Evolutionary conservation across 2,888 invertebrate genomes (phyloP), one percentile per base, ranked within the genome.

Genomic region (Disparrhopalites patrizii): DNA sequence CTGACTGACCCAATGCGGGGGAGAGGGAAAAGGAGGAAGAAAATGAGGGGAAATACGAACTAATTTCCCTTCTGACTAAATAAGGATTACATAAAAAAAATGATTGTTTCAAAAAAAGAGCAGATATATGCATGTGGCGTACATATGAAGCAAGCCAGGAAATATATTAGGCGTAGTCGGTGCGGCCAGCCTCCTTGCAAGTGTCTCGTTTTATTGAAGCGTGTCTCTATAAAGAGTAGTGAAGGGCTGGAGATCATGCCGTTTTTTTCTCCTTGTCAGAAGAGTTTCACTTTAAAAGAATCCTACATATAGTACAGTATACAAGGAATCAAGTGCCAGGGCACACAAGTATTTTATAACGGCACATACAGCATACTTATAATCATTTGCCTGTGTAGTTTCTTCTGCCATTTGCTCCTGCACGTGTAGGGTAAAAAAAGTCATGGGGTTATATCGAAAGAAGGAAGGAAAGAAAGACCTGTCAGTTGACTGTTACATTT

Each of bases 131-230:
- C n/a, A 47, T 47, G 47, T 47, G 25, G 25, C 23, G 47, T n/a
- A 47, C 20, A 47, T 47, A 25, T 47, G 20, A 47, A 23, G 47
- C 47, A 47, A 47, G 47, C 25, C 47, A 47, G 47, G 47, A 47
- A 23, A 47, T 47, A n/a, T n/a, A n/a, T n/a, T n/a, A 47, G 47
- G 47, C 47, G 30, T 54, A 54, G 54, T n/a, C 31, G 10, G n/a
- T 10, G 31, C 31, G 30, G 27, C 20, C 2, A 54, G 13, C 31
- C 20, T n/a, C n/a, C n/a, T 47, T 47, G 20, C 8, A 28, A 52
- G 52, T 54, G 54, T 54, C 54, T 54, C 30, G 30, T 54, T 54
- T 54, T 33, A 54, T 54, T 54, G n/a, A 54, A 54, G 31, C n/a
- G 31, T 54, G 4, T 31, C 15, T 31, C 7, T n/a, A 31, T 31